A percentile compares a stretch with the other conserved stretches of the same genome.
phyloP scores from a whole-genome alignment of 2,797 vertebrate genomes.

The Phylloscopus collybita region DNA sequence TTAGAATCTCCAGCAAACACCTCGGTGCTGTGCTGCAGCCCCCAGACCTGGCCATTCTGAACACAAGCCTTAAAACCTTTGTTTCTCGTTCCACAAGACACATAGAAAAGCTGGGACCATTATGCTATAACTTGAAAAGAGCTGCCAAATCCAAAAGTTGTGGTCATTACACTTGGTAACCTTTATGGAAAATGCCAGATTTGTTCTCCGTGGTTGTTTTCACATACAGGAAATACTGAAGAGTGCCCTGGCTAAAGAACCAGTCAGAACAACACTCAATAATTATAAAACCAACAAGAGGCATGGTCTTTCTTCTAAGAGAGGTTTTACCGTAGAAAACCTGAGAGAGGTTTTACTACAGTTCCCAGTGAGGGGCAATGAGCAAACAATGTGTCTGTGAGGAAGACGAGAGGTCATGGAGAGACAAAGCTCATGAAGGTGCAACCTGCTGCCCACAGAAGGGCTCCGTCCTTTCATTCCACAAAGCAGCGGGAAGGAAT shows the following conservation, averaged over 20 bases:
- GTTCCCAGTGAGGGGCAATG: too few relatives aligned
- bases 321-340: background rate
- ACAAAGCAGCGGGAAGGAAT: background rate
- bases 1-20: background rate
- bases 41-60: fast-evolving
- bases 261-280: background rate
- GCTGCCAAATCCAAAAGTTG: background rate
- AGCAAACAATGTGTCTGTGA: fast-evolving
- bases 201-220: background rate
- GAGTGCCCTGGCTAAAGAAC: background rate
- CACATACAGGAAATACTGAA: background rate
- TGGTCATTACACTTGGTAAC: background rate
- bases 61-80: background rate
- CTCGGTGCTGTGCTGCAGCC: fast-evolving
- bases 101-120: background rate
- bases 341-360: background rate
- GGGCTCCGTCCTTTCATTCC: background rate
- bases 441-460: background rate
- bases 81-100: background rate
- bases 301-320: background rate
- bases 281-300: background rate
- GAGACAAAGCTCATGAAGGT: background rate
- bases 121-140: background rate
- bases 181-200: background rate
- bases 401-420: background rate